These are phyloP conservation scores for Uria aalge DNA, from an alignment of 2,113 vertebrate genomes.

Conservation along the genomic window DNA sequence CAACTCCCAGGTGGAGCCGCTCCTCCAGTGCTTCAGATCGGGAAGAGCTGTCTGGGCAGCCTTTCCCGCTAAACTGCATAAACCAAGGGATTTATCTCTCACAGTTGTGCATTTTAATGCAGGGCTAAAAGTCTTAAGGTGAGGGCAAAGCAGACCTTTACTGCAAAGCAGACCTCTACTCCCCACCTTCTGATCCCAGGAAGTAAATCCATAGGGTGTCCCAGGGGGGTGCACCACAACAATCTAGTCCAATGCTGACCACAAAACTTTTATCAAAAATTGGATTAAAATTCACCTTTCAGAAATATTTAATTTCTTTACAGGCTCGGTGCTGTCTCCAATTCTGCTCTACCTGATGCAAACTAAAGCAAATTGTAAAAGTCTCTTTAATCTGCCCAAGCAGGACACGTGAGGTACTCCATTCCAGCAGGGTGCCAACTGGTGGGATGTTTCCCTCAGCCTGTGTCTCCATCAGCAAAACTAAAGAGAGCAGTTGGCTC, in stretches of 20 bases:
- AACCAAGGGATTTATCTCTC: neutral
- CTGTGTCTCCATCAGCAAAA: neutral
- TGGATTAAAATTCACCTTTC: neutral
- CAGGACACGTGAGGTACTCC: neutral
- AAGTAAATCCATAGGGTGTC: neutral
- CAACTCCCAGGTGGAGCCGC: neutral
- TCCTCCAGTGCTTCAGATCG: neutral
- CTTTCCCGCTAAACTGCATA: neutral
- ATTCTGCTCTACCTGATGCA: neutral
- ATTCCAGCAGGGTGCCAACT: neutral
- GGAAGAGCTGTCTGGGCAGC: neutral
- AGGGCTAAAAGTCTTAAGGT: neutral
- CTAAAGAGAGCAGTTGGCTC: neutral
- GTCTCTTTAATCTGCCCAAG: neutral
- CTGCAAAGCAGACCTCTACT: neutral
- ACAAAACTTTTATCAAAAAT: neutral
- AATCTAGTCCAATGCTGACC: neutral
- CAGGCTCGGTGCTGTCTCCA: neutral
- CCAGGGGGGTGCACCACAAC: neutral
- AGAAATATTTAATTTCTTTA: neutral
- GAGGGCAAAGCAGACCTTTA: neutral
- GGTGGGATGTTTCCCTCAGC: neutral
- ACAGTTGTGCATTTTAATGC: neutral
- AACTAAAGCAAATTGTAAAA: neutral
- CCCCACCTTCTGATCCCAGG: neutral